Conservation (phyloP, 2,888 invertebrate species). For the Psococerastis gibbosa region DNA sequence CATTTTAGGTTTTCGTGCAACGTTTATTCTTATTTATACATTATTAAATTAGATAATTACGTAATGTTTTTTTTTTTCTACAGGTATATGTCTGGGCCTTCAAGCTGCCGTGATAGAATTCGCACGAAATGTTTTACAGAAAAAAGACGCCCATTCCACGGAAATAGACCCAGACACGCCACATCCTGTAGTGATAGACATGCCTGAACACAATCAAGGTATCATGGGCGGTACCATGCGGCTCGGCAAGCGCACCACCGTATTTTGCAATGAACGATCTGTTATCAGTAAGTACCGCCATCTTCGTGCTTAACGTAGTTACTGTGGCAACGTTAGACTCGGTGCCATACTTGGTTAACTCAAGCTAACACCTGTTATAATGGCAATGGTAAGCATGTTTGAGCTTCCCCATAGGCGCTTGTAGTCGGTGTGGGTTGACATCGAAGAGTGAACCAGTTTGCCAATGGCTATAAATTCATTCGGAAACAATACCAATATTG, state of each 20-base stretch:
- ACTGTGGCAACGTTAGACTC: no score
- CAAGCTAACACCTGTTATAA: no score
- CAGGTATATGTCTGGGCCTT: conserved; percentile 76
- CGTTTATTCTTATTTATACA: not conserved
- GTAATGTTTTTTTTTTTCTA: not conserved
- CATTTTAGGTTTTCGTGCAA: no score
- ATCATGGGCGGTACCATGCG: conserved; percentile 96
- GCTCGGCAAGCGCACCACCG: conserved; percentile 77
- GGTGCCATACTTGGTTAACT: no score
- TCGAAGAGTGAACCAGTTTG: no score
- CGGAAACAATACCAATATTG: no score
- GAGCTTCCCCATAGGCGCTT: no score
- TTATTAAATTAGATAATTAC: no score
- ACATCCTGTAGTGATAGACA: conserved; percentile 81
- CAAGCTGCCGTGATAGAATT: conserved; percentile 95
- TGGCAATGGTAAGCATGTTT: no score
- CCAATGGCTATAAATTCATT: no score
- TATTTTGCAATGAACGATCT: conserved; percentile 42
- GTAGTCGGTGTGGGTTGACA: no score
- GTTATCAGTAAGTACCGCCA: conserved; percentile 47
- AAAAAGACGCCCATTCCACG: conserved; percentile 64
- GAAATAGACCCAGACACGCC: conserved; percentile 59
- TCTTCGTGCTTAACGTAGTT: no score
- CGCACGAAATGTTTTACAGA: conserved; percentile 61
- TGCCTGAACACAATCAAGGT: conserved; percentile 95